These are phyloP conservation scores for Mormyrus lacerda DNA, from an alignment of 2,113 vertebrate genomes.

Conservation along the genomic window DNA sequence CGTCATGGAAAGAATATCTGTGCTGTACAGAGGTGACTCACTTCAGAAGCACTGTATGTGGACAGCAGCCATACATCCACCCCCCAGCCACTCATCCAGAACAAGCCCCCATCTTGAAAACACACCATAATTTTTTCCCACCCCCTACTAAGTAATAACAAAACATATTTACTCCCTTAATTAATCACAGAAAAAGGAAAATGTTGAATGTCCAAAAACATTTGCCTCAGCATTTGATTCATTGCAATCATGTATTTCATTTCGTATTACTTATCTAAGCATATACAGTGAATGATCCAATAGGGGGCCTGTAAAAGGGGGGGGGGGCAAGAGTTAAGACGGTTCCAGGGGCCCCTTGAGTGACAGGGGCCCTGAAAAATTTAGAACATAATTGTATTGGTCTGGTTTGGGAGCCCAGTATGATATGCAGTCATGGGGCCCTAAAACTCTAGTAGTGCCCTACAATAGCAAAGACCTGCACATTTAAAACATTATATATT, in stretches of 20 bases:
- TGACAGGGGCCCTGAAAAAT: too few relatives aligned
- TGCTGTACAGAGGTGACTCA: too few relatives aligned
- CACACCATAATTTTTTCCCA: not conserved
- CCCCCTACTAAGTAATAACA: not conserved
- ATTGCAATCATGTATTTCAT: not conserved
- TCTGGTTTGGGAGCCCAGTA: not conserved
- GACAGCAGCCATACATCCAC: too few relatives aligned
- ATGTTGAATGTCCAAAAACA: not conserved
- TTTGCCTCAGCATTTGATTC: not conserved
- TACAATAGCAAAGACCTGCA: too few relatives aligned
- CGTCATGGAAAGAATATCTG: too few relatives aligned
- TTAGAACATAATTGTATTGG: too few relatives aligned
- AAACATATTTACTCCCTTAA: not conserved
- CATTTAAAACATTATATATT: not conserved
- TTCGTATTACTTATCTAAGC: not conserved
- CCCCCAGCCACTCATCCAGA: too few relatives aligned
- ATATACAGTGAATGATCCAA: not conserved
- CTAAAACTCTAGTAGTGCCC: not conserved
- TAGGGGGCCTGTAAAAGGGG: not conserved
- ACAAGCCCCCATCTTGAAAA: not conserved
- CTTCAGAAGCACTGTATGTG: too few relatives aligned
- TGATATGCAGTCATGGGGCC: not conserved
- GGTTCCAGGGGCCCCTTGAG: not conserved
- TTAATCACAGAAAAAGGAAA: not conserved
- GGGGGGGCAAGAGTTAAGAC: too few relatives aligned